phyloP scores from a whole-genome alignment of 2,113 vertebrate genomes.

The Corythornis cristatus region DNA sequence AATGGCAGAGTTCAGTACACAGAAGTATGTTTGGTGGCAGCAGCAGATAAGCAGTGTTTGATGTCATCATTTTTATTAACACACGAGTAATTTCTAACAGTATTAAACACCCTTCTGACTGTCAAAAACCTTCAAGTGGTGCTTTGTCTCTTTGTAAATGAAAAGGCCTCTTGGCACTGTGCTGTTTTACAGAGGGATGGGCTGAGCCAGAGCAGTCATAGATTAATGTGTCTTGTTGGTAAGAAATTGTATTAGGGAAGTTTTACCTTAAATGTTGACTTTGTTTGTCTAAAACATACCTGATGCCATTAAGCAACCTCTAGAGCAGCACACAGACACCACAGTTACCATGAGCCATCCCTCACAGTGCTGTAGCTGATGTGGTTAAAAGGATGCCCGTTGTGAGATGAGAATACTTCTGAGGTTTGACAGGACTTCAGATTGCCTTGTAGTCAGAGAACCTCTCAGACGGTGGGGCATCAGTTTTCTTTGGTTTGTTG shows the following conservation, averaged over 20 bases:
- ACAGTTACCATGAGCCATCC: background rate
- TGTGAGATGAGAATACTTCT: background rate
- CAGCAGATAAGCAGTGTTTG: background rate
- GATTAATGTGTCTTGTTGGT: background rate
- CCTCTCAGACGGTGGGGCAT: fast-evolving
- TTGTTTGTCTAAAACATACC: background rate
- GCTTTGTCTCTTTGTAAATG: background rate
- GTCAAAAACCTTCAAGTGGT: background rate
- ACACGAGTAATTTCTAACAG: background rate
- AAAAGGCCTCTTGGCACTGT: background rate
- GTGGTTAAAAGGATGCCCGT: background rate
- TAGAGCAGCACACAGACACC: background rate
- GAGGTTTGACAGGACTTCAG: background rate
- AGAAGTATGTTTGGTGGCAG: background rate
- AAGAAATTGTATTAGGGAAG: background rate
- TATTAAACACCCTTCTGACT: background rate
- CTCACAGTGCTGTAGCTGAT: background rate
- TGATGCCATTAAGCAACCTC: background rate
- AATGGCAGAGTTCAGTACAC: background rate
- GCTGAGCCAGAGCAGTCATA: background rate
- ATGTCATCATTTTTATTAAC: background rate
- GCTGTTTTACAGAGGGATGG: conserved; percentile 5
- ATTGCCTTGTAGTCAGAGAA: background rate
- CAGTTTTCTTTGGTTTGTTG: background rate
- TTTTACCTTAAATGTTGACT: background rate